Evolutionary conservation across 2,888 invertebrate genomes (phyloP).

Genomic region (Calliphora vomitoria): DNA sequence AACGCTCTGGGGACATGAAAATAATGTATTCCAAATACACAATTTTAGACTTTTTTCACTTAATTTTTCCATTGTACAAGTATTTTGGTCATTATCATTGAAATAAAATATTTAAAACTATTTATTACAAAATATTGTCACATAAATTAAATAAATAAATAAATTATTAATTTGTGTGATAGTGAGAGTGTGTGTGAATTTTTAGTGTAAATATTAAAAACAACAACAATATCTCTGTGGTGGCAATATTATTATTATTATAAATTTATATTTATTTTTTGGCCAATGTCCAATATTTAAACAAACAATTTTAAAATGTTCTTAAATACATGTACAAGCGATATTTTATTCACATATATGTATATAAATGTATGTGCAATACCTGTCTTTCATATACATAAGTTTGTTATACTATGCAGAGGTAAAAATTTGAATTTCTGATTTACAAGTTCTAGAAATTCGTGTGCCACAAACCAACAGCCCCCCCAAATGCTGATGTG

Average conservation of each 20-base stretch:
- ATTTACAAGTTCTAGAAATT: constrained; percentile 15
- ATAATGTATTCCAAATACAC: constrained; percentile 5
- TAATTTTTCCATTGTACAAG: not conserved
- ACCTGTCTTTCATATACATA: not conserved
- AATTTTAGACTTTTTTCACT: not conserved
- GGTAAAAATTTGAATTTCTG: constrained; percentile 22
- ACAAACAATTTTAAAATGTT: constrained; percentile 7
- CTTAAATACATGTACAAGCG: constrained; percentile 1
- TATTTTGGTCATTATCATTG: constrained; percentile 36
- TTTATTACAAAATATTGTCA: constrained; percentile 45
- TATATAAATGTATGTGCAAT: not conserved
- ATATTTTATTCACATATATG: not conserved
- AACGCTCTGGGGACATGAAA: not conserved
- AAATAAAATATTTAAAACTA: constrained; percentile 34
- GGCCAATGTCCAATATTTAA: constrained; percentile 57
- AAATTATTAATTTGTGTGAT: not conserved
- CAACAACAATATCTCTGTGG: constrained; percentile 14
- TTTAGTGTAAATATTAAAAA: constrained; percentile 13
- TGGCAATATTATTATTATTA: constrained; percentile 35
- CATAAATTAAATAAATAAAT: constrained; percentile 31
- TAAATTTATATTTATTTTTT: constrained; percentile 51
- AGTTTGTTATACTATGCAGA: not conserved
- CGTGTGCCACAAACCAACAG: constrained; percentile 8
- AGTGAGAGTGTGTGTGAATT: not conserved
- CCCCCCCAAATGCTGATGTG: not conserved